Conservation (phyloP, 2,888 invertebrate species). For the Pyrrhia umbra region DNA sequence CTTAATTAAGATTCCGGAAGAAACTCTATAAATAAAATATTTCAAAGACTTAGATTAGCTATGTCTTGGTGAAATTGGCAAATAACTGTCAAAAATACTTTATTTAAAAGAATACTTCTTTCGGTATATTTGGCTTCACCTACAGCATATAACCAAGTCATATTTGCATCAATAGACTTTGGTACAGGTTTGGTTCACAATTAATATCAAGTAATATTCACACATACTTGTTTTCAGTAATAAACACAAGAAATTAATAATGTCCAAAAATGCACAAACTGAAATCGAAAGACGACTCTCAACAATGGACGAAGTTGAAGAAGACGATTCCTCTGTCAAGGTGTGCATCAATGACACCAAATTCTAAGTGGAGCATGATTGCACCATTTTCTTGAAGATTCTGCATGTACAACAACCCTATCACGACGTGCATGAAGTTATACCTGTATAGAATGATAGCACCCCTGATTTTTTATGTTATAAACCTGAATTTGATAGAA, state of each 20-base stretch:
- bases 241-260: constrained; percentile 92
- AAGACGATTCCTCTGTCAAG: constrained; percentile 92
- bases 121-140: too few species aligned
- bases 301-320: constrained; percentile 96
- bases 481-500: constrained; percentile 14
- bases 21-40: not conserved
- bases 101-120: too few species aligned
- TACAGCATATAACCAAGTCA: too few species aligned
- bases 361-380: constrained; percentile 79
- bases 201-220: too few species aligned
- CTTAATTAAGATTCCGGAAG: not conserved
- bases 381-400: constrained; percentile 51
- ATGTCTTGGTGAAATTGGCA: not conserved
- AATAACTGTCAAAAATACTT: too few species aligned
- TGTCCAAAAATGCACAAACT: constrained; percentile 92
- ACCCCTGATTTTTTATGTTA: constrained; percentile 44
- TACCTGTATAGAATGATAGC: constrained; percentile 41
- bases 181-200: too few species aligned
- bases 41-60: too few species aligned
- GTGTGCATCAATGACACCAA: constrained; percentile 88
- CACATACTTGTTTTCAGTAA: constrained; percentile 75
- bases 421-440: constrained; percentile 44
- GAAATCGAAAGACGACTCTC: constrained; percentile 93
- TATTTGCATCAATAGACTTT: too few species aligned
- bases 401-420: constrained; percentile 58